Base-by-base conservation (phyloP, 2,113 vertebrate species). In the Dipodomys stephensi region DNA sequence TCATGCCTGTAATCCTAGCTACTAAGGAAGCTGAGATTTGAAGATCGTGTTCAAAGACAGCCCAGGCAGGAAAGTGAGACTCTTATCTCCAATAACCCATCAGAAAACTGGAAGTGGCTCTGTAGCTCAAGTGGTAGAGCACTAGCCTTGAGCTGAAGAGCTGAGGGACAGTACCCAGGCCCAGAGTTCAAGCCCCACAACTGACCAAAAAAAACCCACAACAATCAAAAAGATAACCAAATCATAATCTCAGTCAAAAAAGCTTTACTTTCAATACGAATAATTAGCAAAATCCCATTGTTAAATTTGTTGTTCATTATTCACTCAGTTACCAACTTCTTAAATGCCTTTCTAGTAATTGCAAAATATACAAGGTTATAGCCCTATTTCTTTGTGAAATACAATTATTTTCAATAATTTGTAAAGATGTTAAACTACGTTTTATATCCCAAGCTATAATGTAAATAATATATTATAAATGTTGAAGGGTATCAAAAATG, bases 271-370 rank as follows among this genome's bases (percentile, higher is more conserved):
- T 32, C 27, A 22, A 77, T 30, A 30, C 85, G 32, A 85, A 77
- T 67, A 74, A 67, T 30, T 81, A 25, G 4, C 44, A 91, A 80
- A 84, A 71, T 89, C 76, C 23, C 12, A 62, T 12, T 67, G 22
- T 82, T 89, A 80, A 90, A 77, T 73, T 94, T 22, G 84, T 23
- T 93, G 13, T 78, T 96, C n/a, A 30, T 72, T 91, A 81, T 71
- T 88, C 69, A 79, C 82, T 71, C 25, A 94, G 11, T 83, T 23
- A 88, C 91, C 39, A 89, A 71, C 81, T 91, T 80, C 88, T 74
- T 94, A 85, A 95, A 91, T 90, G 25, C 22, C 10, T 49, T 77
- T 25, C 89, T 90, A 71, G 4, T 32, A 87, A 74, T 83, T 92
- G 7, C 7, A 88, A 93, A 91, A 87, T 86, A 32, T 49, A 49